Evolutionary conservation across 2,113 vertebrate genomes (phyloP).

Genomic region (Campylorhamphus procurvoides): DNA sequence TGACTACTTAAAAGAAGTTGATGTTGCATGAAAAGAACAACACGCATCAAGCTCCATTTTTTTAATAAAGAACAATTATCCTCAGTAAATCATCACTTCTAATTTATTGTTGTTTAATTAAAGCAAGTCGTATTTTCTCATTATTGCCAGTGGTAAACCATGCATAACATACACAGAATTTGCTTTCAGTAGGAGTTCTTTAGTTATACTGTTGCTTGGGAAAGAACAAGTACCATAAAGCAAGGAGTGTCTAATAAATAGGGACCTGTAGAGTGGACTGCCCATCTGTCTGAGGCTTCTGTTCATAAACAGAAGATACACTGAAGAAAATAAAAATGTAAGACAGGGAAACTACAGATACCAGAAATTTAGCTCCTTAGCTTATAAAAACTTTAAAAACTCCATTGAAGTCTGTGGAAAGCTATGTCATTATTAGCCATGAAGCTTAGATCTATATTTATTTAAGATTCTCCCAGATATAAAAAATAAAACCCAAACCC

Average conservation of each 20-base stretch:
- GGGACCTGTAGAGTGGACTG: background rate
- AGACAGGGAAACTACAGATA: background rate
- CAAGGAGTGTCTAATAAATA: background rate
- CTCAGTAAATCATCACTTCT: slow-evolving; percentile 18
- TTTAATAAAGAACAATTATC: slow-evolving; percentile 54
- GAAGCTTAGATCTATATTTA: background rate
- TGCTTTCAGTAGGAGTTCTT: background rate
- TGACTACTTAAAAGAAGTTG: slow-evolving; percentile 36
- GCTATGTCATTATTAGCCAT: background rate
- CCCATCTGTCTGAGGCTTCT: background rate
- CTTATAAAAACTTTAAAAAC: background rate
- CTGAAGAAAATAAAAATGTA: background rate
- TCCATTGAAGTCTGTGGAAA: background rate
- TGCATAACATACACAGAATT: background rate
- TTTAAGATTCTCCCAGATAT: background rate
- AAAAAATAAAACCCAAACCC: background rate
- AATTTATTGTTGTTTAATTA: slow-evolving; percentile 60
- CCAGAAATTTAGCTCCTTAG: background rate
- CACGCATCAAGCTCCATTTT: background rate
- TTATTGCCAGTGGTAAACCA: background rate
- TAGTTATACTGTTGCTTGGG: background rate
- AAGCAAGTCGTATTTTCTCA: background rate
- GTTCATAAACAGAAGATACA: background rate
- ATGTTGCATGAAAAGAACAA: slow-evolving; percentile 55
- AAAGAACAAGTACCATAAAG: background rate